phyloP scores from a whole-genome alignment of 2,797 vertebrate species.

The Pipistrellus pipistrellus region DNA sequence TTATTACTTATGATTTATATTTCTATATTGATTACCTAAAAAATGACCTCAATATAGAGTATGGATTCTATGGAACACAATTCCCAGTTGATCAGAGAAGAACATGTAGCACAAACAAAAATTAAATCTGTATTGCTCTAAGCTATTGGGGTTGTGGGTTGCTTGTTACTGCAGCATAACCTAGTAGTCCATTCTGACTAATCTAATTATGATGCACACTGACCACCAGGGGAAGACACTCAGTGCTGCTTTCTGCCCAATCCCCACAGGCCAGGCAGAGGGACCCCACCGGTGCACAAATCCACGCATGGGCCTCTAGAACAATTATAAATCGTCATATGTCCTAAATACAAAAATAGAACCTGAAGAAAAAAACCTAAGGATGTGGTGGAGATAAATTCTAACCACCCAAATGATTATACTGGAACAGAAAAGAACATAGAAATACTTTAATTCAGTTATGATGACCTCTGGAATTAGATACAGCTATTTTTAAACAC shows the following conservation, averaged over 20 bases:
- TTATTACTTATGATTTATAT: conserved; percentile 3
- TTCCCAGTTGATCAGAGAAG: not conserved
- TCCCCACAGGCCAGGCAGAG: too few species aligned
- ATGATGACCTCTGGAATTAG: not conserved
- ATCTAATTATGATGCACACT: too few species aligned
- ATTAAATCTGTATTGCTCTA: not conserved
- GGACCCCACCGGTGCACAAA: too few species aligned
- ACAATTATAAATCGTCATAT: not conserved
- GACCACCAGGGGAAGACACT: too few species aligned
- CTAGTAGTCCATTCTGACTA: too few species aligned
- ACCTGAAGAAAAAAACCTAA: not conserved
- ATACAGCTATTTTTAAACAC: not conserved
- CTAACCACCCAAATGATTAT: not conserved
- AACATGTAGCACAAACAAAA: not conserved
- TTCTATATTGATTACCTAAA: not conserved
- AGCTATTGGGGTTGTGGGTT: not conserved
- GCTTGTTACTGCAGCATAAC: not conserved
- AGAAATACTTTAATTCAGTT: not conserved
- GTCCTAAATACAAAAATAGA: not conserved
- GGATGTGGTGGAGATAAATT: not conserved
- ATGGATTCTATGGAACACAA: not conserved
- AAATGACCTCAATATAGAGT: not conserved
- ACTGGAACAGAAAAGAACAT: not conserved
- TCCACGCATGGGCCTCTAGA: not conserved
- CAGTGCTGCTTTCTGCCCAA: too few species aligned